Percentiles rank a stretch among this genome's conserved stretches.
Evolutionary conservation across 2,113 vertebrate genomes (phyloP).

Genomic region (Brevimyrus niger): DNA sequence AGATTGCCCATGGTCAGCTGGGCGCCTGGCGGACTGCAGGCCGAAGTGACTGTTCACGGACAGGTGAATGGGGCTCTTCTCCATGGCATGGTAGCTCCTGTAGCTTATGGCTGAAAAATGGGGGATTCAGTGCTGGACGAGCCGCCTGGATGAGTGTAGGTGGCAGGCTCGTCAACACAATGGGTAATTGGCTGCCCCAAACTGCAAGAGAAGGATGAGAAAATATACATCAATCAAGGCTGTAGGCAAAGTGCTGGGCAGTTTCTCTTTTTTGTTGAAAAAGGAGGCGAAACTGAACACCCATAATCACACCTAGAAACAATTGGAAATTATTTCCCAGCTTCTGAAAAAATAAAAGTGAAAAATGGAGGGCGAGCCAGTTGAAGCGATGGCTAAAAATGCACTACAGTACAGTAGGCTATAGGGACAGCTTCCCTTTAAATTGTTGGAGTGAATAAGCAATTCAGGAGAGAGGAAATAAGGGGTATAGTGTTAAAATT

Average conservation of each 20-base stretch:
- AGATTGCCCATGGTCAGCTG: background rate
- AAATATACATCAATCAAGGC: background rate
- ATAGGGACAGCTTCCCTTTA: background rate
- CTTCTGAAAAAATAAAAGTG: background rate
- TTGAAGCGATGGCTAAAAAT: background rate
- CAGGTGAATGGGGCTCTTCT: background rate
- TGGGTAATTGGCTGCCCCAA: background rate
- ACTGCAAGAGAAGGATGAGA: background rate
- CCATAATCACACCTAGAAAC: background rate
- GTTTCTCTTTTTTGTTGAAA: background rate
- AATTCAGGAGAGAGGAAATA: background rate
- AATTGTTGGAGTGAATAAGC: background rate
- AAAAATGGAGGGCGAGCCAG: background rate
- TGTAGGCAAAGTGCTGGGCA: background rate
- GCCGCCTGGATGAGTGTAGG: background rate
- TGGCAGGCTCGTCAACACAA: background rate
- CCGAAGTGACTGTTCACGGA: background rate
- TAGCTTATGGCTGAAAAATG: background rate
- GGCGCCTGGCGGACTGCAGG: background rate
- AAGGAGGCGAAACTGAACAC: background rate
- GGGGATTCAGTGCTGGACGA: background rate
- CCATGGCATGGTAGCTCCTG: background rate
- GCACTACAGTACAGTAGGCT: background rate
- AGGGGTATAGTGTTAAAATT: background rate
- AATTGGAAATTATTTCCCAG: background rate